Evolutionary conservation across 2,113 vertebrate species (phyloP).

Genomic region (Dicrurus megarhynchus): DNA sequence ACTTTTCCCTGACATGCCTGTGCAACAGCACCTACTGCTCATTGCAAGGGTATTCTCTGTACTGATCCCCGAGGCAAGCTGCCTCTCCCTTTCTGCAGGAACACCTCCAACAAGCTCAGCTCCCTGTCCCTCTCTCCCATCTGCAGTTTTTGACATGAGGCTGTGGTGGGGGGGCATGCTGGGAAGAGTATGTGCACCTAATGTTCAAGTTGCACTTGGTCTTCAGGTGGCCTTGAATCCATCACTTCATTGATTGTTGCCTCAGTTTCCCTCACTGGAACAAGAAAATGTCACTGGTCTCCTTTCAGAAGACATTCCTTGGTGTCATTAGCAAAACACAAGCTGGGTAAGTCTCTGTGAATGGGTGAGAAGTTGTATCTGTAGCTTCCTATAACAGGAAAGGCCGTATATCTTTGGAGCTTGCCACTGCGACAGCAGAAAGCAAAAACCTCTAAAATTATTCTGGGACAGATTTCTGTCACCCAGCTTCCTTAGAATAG

Average conservation of each 20-base stretch:
- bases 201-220: not conserved
- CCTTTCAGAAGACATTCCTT: not conserved
- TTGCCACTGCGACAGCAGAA: not conserved
- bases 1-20: not conserved
- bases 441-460: not conserved
- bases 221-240: not conserved
- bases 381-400: not conserved
- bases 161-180: rapidly evolving
- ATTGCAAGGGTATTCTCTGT: not conserved
- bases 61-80: not conserved
- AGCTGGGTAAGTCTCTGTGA: not conserved
- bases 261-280: not conserved
- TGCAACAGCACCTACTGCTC: not conserved
- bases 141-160: not conserved
- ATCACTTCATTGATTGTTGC: not conserved
- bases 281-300: not conserved
- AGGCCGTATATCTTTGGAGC: not conserved
- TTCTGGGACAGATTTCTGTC: not conserved
- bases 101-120: not conserved
- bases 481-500: not conserved
- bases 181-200: not conserved
- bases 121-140: not conserved
- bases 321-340: not conserved
- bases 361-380: not conserved
- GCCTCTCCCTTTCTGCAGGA: not conserved